A percentile compares a stretch with the other conserved stretches of the same genome.
phyloP scores from a whole-genome alignment of 2,888 invertebrate species.

The Sminthurinus aureus region DNA sequence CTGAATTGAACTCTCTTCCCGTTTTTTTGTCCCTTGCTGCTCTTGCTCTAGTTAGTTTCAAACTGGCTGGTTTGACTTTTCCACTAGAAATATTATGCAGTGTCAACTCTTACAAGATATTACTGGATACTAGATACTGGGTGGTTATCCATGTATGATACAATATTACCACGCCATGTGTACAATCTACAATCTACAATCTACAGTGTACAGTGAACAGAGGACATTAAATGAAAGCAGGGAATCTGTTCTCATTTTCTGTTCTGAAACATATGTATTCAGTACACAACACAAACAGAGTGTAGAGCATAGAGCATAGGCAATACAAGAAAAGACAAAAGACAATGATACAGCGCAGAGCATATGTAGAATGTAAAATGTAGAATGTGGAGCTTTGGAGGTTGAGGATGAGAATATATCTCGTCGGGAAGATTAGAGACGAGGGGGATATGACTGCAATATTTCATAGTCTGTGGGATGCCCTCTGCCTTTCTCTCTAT shows the following conservation, averaged over 20 bases:
- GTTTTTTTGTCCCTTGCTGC: background rate
- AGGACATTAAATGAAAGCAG: background rate
- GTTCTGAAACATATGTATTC: no score
- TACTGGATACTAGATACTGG: no score
- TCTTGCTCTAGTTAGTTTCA: background rate
- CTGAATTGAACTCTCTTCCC: background rate
- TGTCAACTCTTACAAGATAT: background rate
- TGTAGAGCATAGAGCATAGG: no score
- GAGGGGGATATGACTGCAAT: slow-evolving; percentile 20
- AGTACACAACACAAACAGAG: no score
- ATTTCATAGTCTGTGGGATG: slow-evolving; percentile 20
- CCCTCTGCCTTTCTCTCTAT: no score
- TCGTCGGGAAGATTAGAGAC: slow-evolving; percentile 12
- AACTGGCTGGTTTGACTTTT: background rate
- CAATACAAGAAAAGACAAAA: no score
- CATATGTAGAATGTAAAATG: no score
- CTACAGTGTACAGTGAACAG: no score
- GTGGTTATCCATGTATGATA: background rate
- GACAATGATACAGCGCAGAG: no score
- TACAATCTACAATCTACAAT: background rate
- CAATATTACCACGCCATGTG: no score
- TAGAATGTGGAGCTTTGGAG: no score
- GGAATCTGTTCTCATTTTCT: background rate
- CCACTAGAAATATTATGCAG: background rate
- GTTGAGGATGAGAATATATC: background rate